Evolutionary conservation across 2,888 invertebrate species (phyloP), one percentile per base, ranked within the genome.

Genomic region (Macrosoma leucophasiata): DNA sequence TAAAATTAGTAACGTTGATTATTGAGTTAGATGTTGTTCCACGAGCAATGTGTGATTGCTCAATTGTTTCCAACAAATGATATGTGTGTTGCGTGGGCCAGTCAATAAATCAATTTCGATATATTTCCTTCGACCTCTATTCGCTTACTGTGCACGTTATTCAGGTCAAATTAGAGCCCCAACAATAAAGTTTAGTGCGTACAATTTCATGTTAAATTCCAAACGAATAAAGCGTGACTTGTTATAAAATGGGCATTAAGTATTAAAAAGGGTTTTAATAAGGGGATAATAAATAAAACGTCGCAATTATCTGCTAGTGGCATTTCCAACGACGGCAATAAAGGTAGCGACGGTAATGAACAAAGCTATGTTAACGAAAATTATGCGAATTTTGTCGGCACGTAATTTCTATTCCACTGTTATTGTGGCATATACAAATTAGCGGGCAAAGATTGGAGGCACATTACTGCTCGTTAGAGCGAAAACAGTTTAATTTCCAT

Each of bases 401-500:
- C 52, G 55, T 58, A 61, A 66, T 68, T 68, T 67, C 64, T 65
- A 65, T 67, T 66, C 57, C 49, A 43, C 51, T 54, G 49, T 62
- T 59, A 62, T 61, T 58, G 56, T 56, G 54, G 52, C 50, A 52
- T 55, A n/a, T n/a, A 54, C 48, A 52, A 52, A 54, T 55, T 48
- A 51, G 46, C 53, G 52, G 40, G 40, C 50, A 50, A 58, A 58
- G 54, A 55, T 56, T 52, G 52, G 48, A 50, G 51, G 57, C 58
- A 61, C 58, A 65, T 64, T 60, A 58, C 52, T 57, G 67, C 60
- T 66, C 70, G 62, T 69, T 75, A 69, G 60, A 66, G 57, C 55
- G 64, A 61, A 67, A 65, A 68, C 72, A 63, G 71, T 72, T 74
- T 68, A 71, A 74, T 74, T 75, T 70, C 56, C 63, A 70, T 67